Base-by-base conservation (phyloP, 2,888 invertebrate genomes). In the Lacanobia oleracea region DNA sequence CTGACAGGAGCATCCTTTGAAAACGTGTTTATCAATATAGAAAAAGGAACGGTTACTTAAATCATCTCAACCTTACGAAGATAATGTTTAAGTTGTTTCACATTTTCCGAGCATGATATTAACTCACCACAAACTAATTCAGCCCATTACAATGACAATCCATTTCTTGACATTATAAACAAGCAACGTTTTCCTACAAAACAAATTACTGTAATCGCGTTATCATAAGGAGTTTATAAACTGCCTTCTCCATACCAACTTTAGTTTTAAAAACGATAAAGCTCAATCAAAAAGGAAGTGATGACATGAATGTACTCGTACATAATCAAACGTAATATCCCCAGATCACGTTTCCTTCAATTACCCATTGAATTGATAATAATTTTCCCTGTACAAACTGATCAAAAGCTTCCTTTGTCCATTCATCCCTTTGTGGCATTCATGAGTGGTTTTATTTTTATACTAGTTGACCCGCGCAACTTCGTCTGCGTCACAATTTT, bases 351-450 rank as follows among this genome's bases (percentile, higher is more conserved):
- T 77, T 53, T 33, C 64, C 8, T 53, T 60, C 23, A 48, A 56
- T 61, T 54, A 45, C 0, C n/a, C 27, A 64, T 62, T 65, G 51
- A 76, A 76, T 73, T 57, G 33, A 61, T 33, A 40, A 37, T 68
- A 5, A 6, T 21, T 62, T 27, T 53, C 18, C 53, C 16, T 60
- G 27, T 27, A 45, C n/a, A 21, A n/a, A 23, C 16, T 54, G 14
- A 57, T 61, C 21, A 23, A 37, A 43, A 5, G 50, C n/a, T 76
- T 78, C 77, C 66, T 64, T 40, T 21, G 48, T 16, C 59, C 66
- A 51, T 76, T 82, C 60, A 77, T 54, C n/a, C 53, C 56, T 51
- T 64, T 54, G 23, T 78, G 63, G n/a, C 1, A 51, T 65, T 21
- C 33, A 33, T 18, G 59, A 21, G 27, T 48, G 18, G 37, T 10